Base-by-base conservation (phyloP, 2,113 vertebrate genomes). In the Octodon degus region DNA sequence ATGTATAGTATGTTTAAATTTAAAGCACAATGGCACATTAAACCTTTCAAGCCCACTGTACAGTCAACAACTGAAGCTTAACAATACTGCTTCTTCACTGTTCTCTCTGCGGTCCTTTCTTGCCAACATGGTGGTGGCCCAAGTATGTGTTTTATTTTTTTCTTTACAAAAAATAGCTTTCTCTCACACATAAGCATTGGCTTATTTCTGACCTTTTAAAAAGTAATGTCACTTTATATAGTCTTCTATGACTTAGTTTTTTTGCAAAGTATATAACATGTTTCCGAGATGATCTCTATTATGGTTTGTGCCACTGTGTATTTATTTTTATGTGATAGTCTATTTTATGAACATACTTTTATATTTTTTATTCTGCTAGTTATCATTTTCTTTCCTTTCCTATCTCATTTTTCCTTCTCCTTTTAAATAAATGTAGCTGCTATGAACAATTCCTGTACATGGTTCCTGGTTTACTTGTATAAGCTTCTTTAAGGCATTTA, bases 141-240 rank as follows among this genome's bases (percentile, higher is more conserved):
- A 19, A 47, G 79, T 77, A 77, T 67, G 34, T 63, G 55, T 94
- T 94, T 85, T 55, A 62, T 72, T 65, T 92, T 92, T 89, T 86
- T 30, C 30, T 55, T 63, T 10, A 62, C 62, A 88, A 70, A 47
- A 84, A 62, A 43, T 77, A 82, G 24, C 68, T 93, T 89, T 83
- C 30, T 85, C 13, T 83, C 25, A 34, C 16, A 60, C 47, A 11
- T 30, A 43, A 37, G 7, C 70, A 32, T 89, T 92, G 81, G 55
- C 13, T 58, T 85, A 72, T 85, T 85, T 92, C 89, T 84, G 43
- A 85, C 53, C n/a, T 63, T 88, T 43, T 37, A 85, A 55, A 89
- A 88, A 91, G 43, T 32, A 72, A 10, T 55, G 68, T 63, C n/a
- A 83, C 47, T 79, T 80, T 80, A 47, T 79, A 11, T 79, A 80